A percentile compares a stretch with the other conserved stretches of the same genome.
Evolutionary conservation across 2,888 invertebrate species (phyloP).

Genomic region (Chesias legatella): DNA sequence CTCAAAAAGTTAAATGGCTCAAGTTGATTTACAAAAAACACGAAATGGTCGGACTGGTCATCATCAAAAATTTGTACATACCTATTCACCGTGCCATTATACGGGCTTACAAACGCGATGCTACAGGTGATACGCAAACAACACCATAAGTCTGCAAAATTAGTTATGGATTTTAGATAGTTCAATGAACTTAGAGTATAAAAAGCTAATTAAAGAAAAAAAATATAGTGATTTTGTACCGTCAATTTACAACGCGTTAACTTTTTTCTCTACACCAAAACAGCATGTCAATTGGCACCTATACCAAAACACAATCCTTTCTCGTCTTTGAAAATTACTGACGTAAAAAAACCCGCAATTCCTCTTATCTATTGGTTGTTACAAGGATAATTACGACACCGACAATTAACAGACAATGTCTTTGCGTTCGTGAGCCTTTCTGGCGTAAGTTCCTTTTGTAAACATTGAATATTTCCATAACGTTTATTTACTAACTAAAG

Average conservation of each 20-base stretch:
- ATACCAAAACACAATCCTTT: too few species aligned
- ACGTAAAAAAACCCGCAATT: not conserved
- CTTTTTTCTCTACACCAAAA: too few species aligned
- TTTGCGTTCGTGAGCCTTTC: constrained; percentile 1
- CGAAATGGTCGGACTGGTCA: too few species aligned
- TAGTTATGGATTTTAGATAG: not conserved
- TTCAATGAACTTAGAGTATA: constrained; percentile 6
- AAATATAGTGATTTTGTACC: not conserved
- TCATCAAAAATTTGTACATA: not conserved
- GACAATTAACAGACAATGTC: constrained; percentile 8
- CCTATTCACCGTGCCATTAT: not conserved
- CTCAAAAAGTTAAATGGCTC: too few species aligned
- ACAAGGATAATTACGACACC: constrained; percentile 11
- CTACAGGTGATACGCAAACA: not conserved
- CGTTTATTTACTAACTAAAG: too few species aligned
- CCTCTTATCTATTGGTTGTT: constrained; percentile 4
- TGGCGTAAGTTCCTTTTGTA: not conserved
- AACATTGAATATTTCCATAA: not conserved
- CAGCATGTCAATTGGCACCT: too few species aligned
- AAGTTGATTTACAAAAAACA: too few species aligned
- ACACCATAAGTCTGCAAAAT: not conserved
- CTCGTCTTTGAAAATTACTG: too few species aligned
- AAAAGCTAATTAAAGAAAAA: not conserved
- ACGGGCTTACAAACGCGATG: not conserved
- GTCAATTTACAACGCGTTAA: too few species aligned